Conservation (phyloP, 1,140 invertebrate genomes). For the Aphelinus atriplicis region DNA sequence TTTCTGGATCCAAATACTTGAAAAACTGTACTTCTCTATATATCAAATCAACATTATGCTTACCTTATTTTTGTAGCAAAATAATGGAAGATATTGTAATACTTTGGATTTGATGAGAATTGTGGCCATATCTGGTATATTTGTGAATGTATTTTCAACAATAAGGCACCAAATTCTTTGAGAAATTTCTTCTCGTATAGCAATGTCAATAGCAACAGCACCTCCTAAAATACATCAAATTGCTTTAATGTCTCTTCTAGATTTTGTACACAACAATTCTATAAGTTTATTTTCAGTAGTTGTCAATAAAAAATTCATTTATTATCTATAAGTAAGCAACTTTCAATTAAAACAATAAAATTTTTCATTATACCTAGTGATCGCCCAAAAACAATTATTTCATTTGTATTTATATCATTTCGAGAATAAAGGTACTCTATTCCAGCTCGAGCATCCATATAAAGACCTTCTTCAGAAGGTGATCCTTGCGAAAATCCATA, state of each 20-base stretch:
- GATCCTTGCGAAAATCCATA: constrained; percentile 92
- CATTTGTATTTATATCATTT: constrained; percentile 82
- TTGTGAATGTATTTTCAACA: constrained; percentile 95
- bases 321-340: neutral
- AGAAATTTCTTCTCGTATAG: constrained; percentile 75
- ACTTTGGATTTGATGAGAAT: constrained; percentile 76
- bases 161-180: constrained; percentile 86
- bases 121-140: constrained; percentile 91
- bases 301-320: neutral
- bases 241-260: neutral
- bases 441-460: constrained; percentile 87
- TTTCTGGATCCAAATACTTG: too few relatives aligned
- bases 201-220: constrained; percentile 87
- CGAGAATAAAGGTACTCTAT: constrained; percentile 84
- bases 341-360: constrained; percentile 12
- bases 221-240: constrained; percentile 70
- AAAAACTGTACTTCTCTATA: too few relatives aligned
- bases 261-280: neutral
- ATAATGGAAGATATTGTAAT: constrained; percentile 77
- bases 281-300: too few relatives aligned
- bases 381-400: constrained; percentile 93
- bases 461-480: constrained; percentile 87
- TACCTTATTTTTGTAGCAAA: constrained; percentile 88
- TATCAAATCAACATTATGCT: too few relatives aligned
- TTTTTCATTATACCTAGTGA: constrained; percentile 75